Evolutionary conservation across 2,113 vertebrate genomes (phyloP).

Genomic region (Heterocephalus glaber): DNA sequence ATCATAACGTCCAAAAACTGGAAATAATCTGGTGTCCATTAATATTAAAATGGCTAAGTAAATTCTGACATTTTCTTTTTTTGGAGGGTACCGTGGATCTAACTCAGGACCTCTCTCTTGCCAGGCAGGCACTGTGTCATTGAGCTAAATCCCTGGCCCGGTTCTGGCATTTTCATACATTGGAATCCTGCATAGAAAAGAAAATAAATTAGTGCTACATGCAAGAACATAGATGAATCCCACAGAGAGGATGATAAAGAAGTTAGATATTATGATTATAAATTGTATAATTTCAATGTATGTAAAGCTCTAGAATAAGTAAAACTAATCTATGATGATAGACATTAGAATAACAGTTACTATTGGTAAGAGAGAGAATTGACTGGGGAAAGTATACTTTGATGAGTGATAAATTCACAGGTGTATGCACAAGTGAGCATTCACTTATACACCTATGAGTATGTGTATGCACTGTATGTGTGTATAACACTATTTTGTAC

Average conservation of each 20-base stretch:
- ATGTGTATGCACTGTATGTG: not conserved
- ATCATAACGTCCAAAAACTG: not conserved
- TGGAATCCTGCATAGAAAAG: not conserved
- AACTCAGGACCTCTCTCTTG: no score
- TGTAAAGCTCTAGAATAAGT: not conserved
- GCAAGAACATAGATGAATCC: not conserved
- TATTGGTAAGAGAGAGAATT: not conserved
- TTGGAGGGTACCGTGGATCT: no score
- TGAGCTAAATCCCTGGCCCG: no score
- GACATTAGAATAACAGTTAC: not conserved
- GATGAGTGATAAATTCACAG: not conserved
- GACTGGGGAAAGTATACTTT: not conserved
- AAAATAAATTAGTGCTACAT: not conserved
- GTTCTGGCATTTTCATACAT: not conserved
- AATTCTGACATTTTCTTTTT: not conserved
- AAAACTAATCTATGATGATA: not conserved
- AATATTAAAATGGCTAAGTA: conserved; percentile 4
- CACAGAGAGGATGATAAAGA: not conserved
- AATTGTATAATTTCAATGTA: not conserved
- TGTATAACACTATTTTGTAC: not conserved
- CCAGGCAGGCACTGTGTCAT: no score
- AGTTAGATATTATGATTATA: not conserved
- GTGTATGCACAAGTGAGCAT: not conserved
- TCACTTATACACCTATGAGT: not conserved
- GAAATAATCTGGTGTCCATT: not conserved